These are phyloP conservation scores for Dryobota labecula DNA, from an alignment of 2,888 invertebrate genomes.

Conservation along the genomic window DNA sequence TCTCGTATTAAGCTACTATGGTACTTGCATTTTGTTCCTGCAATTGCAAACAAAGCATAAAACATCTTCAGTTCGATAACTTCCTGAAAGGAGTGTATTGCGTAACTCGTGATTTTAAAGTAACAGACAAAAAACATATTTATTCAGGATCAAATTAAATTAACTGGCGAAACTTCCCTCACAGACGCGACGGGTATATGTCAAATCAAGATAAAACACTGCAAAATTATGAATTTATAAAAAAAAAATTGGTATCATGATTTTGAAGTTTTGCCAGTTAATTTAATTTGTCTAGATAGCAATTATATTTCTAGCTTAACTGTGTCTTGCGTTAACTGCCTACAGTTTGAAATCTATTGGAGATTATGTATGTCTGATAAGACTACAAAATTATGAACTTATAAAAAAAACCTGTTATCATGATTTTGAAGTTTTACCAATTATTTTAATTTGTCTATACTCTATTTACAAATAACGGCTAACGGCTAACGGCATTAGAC, in stretches of 20 bases:
- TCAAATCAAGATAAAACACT: background rate
- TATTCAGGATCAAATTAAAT: background rate
- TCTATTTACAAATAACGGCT: too few species aligned
- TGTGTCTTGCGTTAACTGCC: background rate
- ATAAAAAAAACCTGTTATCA: too few species aligned
- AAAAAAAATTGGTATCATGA: background rate
- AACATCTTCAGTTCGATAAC: background rate
- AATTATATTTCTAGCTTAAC: too few species aligned
- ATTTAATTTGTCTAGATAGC: background rate
- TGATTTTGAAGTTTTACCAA: too few species aligned
- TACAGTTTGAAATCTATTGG: background rate
- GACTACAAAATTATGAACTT: too few species aligned
- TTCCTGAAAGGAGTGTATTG: background rate
- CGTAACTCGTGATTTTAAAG: background rate
- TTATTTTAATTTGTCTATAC: too few species aligned
- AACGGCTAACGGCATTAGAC: too few species aligned
- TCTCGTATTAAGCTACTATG: background rate
- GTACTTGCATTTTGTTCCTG: constrained; percentile 1
- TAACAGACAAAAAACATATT: background rate
- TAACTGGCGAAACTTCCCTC: too few species aligned
- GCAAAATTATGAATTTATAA: too few species aligned
- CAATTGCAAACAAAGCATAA: constrained; percentile 7
- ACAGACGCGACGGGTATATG: background rate
- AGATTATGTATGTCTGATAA: too few species aligned
- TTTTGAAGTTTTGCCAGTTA: background rate